phyloP scores from a whole-genome alignment of 2,113 vertebrate species.

The Phylloscopus whistleri region DNA sequence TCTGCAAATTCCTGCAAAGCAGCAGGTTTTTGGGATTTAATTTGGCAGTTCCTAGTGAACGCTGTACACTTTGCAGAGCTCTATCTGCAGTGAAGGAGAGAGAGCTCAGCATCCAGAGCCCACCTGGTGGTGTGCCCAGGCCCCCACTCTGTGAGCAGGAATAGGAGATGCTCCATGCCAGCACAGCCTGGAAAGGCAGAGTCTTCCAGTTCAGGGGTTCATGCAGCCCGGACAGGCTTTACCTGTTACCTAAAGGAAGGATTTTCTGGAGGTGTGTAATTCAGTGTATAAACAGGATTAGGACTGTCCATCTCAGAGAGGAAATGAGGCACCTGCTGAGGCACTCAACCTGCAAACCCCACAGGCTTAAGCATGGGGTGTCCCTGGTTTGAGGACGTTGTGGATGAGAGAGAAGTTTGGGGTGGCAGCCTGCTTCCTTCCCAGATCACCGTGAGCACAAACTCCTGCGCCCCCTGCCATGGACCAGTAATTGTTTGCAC shows the following conservation, averaged over 20 bases:
- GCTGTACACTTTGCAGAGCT: not conserved
- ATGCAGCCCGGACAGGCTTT: not conserved
- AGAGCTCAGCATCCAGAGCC: not conserved
- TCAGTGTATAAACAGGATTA: not conserved
- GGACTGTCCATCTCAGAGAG: not conserved
- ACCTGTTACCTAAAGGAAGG: not conserved
- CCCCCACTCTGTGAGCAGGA: not conserved
- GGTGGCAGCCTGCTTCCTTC: not conserved
- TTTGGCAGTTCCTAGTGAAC: not conserved
- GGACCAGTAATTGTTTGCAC: not conserved
- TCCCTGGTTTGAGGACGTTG: not conserved
- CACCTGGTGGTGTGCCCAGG: not conserved
- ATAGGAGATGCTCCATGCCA: not conserved
- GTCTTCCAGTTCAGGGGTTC: not conserved
- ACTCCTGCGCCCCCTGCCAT: fast-evolving
- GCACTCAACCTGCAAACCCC: not conserved
- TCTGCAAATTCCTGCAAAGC: not conserved
- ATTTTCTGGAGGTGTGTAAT: not conserved
- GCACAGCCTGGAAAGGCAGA: not conserved
- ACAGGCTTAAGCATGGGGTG: not conserved
- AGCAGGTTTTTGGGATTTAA: not conserved
- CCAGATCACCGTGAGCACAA: fast-evolving
- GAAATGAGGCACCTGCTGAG: not conserved
- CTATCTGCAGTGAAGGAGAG: not conserved
- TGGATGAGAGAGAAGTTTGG: not conserved